Conservation (phyloP, 1,140 invertebrate genomes). For the Brachionus koreanus region DNA sequence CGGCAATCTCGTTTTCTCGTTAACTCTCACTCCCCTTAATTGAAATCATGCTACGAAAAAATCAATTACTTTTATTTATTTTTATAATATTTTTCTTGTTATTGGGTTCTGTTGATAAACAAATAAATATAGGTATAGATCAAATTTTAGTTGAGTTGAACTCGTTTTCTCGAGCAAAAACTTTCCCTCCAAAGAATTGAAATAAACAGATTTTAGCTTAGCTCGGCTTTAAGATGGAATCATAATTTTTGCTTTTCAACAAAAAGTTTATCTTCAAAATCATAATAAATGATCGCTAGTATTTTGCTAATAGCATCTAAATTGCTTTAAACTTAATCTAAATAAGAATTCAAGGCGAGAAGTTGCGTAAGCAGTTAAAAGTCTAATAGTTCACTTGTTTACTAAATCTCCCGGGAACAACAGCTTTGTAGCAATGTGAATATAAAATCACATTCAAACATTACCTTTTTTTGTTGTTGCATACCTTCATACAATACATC, state of each 20-base stretch:
- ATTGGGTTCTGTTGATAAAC: slow-evolving; percentile 32
- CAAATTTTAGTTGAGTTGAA: slow-evolving; percentile 7
- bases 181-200: not conserved
- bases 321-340: not conserved
- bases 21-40: not conserved
- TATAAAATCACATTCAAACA: not conserved
- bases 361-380: not conserved
- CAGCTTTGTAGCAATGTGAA: not conserved
- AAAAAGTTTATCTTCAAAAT: not conserved
- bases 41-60: slow-evolving; percentile 38
- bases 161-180: not conserved
- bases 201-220: not conserved
- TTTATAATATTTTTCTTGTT: slow-evolving; percentile 37
- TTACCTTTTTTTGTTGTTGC: not conserved
- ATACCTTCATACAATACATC: not conserved
- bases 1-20: slow-evolving; percentile 2
- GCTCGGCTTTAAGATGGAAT: not conserved
- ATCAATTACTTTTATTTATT: slow-evolving; percentile 41
- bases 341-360: not conserved
- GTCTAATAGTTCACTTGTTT: not conserved
- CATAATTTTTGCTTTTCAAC: slow-evolving; percentile 1
- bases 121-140: slow-evolving; percentile 37
- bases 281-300: not conserved
- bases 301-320: not conserved
- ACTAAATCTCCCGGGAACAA: not conserved